A percentile compares a stretch with the other conserved stretches of the same genome.
These are phyloP conservation scores for Melanotaenia parkinsoni DNA, from an alignment of 2,797 vertebrate species.

Conservation along the genomic window DNA sequence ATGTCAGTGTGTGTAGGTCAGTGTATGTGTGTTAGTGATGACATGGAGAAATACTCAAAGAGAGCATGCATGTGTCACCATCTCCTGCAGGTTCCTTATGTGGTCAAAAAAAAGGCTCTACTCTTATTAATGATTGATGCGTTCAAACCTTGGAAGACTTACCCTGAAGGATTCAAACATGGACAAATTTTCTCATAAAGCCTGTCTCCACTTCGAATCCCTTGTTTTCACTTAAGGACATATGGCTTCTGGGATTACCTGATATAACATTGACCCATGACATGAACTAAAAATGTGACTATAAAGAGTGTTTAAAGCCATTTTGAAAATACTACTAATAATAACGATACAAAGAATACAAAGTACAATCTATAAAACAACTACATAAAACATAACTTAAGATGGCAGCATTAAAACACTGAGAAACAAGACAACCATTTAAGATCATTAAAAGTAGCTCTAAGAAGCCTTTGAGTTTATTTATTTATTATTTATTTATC, in stretches of 20 bases:
- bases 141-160: constrained; percentile 57
- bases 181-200: constrained; percentile 60
- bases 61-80: constrained; percentile 41
- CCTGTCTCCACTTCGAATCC: constrained; percentile 57
- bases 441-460: neutral
- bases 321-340: constrained; percentile 18
- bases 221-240: constrained; percentile 41
- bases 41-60: constrained; percentile 31
- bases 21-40: constrained; percentile 42
- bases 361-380: too few relatives aligned
- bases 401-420: neutral
- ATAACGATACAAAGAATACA: constrained; percentile 23
- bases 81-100: constrained; percentile 40
- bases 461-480: neutral
- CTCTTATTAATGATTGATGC: constrained; percentile 69
- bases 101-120: constrained; percentile 26
- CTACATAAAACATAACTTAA: neutral
- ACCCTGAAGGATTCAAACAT: constrained; percentile 51
- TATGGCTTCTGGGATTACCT: constrained; percentile 36
- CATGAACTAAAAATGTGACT: constrained; percentile 50
- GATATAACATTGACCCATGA: constrained; percentile 48
- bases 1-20: constrained; percentile 27
- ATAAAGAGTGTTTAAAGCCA: constrained; percentile 37
- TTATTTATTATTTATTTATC: too few relatives aligned
- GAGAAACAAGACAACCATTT: too few relatives aligned